Base-by-base conservation (phyloP, 2,888 invertebrate genomes). In the Epirrhoe alternata region DNA sequence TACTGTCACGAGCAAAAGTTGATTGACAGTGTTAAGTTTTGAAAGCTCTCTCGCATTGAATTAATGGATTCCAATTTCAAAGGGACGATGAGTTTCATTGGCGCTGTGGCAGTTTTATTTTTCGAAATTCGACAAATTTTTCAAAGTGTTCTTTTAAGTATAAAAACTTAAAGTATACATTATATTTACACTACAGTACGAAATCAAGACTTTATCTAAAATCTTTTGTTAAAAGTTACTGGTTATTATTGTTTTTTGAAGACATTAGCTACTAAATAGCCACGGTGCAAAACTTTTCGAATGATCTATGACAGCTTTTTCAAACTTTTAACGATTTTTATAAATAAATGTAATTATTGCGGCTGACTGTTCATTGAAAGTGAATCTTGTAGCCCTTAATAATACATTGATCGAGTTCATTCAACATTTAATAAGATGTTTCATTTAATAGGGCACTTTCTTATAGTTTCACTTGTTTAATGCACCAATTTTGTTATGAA, bases 371-470 rank as follows among this genome's bases (percentile, higher is more conserved):
- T 24, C 56, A 53, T 69, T 61, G 66, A 70, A 64, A 64, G 67
- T 64, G 67, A 67, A 56, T 69, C 63, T 64, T 68, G 58, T 64
- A 56, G 59, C 58, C 64, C 66, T 55, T 66, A 69, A 66, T 62
- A 69, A 60, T 61, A 65, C 54, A 61, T 69, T 67, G 66, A 61
- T 64, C 54, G 54, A 58, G 60, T 68, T 58, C 62, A 62, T 68
- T 54, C 64, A 57, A 12, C 42, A 51, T 8, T 49, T 68, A 68
- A 68, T 68, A 57, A 61, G 64, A 49, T 49, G 61, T 53, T 64
- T 64, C n/a, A 56, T 61, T 35, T 64, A 64, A 68, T 64, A 58
- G 57, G 35, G 14, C 64, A 58, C 64, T 68, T 68, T 64, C 64
- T 66, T 63, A 58, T 61, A 68, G 64, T 64, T 64, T 61, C 61